Conservation (phyloP, 2,888 invertebrate genomes). For the Cosmia trapezina region DNA sequence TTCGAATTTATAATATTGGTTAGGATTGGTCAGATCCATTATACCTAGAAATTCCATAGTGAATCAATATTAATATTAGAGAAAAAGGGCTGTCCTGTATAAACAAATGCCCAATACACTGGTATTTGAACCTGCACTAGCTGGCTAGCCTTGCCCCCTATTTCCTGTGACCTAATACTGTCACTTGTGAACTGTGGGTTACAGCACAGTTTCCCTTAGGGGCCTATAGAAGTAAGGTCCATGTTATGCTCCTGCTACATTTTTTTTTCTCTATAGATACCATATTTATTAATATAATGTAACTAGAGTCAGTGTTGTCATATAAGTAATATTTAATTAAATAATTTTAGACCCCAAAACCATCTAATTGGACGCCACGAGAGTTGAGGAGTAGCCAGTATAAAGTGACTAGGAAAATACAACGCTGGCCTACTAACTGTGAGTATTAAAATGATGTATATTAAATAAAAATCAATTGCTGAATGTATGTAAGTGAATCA, state of each 20-base stretch:
- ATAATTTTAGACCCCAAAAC: conserved; percentile 76
- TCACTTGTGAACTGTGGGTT: conserved; percentile 11
- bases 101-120: background rate
- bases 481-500: no score
- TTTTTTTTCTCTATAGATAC: background rate
- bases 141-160: conserved; percentile 28
- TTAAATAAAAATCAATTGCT: no score
- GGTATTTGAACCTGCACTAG: background rate
- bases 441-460: conserved; percentile 63
- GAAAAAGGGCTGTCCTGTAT: background rate
- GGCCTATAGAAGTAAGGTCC: conserved; percentile 2
- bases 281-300: background rate
- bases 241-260: background rate
- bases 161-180: conserved; percentile 49
- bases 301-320: background rate
- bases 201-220: conserved; percentile 26
- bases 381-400: conserved; percentile 87
- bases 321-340: conserved; percentile 22
- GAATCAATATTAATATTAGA: background rate
- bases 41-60: background rate
- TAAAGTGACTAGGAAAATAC: conserved; percentile 88
- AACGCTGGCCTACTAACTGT: conserved; percentile 88
- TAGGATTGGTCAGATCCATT: background rate
- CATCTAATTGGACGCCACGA: conserved; percentile 83
- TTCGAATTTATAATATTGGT: no score